phyloP scores from a whole-genome alignment of 2,888 invertebrate species.

The Ophioninae sp. region DNA sequence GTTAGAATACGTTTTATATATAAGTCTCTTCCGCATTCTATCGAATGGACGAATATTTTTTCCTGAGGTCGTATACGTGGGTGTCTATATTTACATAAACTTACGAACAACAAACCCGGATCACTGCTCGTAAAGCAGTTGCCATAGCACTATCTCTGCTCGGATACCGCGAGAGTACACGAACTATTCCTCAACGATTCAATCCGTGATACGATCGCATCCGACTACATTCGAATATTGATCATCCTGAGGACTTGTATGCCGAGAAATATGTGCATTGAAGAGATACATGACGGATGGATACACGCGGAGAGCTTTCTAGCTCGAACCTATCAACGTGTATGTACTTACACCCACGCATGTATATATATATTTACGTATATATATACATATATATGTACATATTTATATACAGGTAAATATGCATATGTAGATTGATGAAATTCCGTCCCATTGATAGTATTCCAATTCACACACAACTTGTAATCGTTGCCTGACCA shows the following conservation, averaged over 20 bases:
- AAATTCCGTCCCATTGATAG: conserved; percentile 38
- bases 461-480: conserved; percentile 29
- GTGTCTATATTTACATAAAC: not conserved
- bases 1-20: no score
- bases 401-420: no score
- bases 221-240: conserved; percentile 57
- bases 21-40: not conserved
- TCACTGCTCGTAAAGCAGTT: conserved; percentile 9
- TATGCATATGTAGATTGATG: conserved; percentile 29
- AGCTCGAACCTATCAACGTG: not conserved
- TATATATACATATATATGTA: no score
- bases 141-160: not conserved
- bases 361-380: no score
- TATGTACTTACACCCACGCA: not conserved
- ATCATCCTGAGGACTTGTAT: conserved; percentile 51
- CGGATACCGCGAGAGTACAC: conserved; percentile 3
- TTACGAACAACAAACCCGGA: conserved; percentile 2
- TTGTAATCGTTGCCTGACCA: conserved; percentile 15
- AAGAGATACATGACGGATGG: conserved; percentile 44
- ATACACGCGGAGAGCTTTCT: conserved; percentile 32
- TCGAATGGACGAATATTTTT: not conserved
- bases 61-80: not conserved
- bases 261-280: conserved; percentile 23
- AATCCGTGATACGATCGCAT: conserved; percentile 35
- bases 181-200: conserved; percentile 16